These are phyloP conservation scores for Boulengeromyrus knoepffleri DNA, from an alignment of 2,113 vertebrate genomes.

Conservation along the genomic window DNA sequence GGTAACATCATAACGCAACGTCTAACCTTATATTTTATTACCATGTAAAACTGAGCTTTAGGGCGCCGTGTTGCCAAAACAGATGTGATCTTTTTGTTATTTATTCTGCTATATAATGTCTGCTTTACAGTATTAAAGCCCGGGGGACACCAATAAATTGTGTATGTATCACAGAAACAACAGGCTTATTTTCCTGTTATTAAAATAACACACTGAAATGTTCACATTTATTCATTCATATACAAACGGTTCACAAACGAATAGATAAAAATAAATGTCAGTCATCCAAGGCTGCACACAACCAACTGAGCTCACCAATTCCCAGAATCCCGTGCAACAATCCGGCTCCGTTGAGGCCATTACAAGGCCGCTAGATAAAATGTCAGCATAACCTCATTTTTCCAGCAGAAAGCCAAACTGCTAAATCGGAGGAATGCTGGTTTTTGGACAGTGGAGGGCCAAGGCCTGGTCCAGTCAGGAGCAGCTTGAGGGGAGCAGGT, in stretches of 20 bases:
- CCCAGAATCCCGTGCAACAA: neutral
- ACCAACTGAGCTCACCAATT: neutral
- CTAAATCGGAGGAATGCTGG: neutral
- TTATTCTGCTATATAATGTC: neutral
- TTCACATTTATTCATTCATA: neutral
- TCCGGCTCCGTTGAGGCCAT: neutral
- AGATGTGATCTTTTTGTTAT: neutral
- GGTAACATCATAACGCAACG: neutral
- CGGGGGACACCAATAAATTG: neutral
- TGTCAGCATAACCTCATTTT: neutral
- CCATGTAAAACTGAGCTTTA: neutral
- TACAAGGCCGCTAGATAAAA: neutral
- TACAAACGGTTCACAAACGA: neutral
- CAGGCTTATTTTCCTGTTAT: neutral
- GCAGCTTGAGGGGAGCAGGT: slow-evolving; percentile 33
- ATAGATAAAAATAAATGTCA: neutral
- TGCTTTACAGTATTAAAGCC: neutral
- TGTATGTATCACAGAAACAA: neutral
- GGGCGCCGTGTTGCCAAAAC: neutral
- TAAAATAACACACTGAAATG: neutral
- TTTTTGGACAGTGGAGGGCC: neutral
- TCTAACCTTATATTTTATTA: neutral
- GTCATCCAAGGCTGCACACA: neutral
- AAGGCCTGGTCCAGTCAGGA: neutral
- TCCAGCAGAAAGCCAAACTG: slow-evolving; percentile 6